Evolutionary conservation across 2,797 vertebrate species (phyloP), one percentile per base, ranked within the genome.

Genomic region (Aplochiton taeniatus): DNA sequence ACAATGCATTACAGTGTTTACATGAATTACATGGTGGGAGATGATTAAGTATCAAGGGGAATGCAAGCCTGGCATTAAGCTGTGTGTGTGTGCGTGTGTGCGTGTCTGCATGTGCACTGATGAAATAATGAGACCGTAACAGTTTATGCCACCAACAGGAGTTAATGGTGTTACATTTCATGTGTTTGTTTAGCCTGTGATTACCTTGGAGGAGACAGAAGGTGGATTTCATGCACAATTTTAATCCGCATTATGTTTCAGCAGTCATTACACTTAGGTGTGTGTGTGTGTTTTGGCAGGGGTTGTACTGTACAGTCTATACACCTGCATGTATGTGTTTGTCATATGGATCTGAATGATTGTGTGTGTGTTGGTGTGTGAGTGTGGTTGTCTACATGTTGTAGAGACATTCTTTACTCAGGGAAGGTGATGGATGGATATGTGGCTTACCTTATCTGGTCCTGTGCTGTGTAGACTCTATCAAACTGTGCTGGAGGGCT

Each of bases 21-120:
- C 80, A 81, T 73, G 41, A 74, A 85, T 86, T 78, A 81, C 80
- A 85, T 66, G 81, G 79, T 75, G 77, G 78, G 69, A 87, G 73
- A 90, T 86, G 83, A 89, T 86, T 85, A 88, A 87, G 74, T 85
- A 85, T 73, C 80, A 64, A 77, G 78, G 82, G 85, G 86, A 87
- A 84, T 80, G 77, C 63, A 7, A 65, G 70, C 78, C 68, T 71
- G 0, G 18, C 61, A 82, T 83, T 80, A 73, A 79, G 80, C 80
- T 81, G 13, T 14, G 46, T 48, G 46, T 14, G 46, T 48, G 46
- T 14, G 46, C 8, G 46, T 14, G 46, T 14, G 83, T 86, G 77
- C 75, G 83, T 57, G 46, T 14, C 82, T 86, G 77, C 75, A 82
- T 57, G 66, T 63, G 55, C 42, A 58, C 72, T 85, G 87, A 86